Evolutionary conservation across 2,113 vertebrate genomes (phyloP).

Genomic region (Zeus faber): DNA sequence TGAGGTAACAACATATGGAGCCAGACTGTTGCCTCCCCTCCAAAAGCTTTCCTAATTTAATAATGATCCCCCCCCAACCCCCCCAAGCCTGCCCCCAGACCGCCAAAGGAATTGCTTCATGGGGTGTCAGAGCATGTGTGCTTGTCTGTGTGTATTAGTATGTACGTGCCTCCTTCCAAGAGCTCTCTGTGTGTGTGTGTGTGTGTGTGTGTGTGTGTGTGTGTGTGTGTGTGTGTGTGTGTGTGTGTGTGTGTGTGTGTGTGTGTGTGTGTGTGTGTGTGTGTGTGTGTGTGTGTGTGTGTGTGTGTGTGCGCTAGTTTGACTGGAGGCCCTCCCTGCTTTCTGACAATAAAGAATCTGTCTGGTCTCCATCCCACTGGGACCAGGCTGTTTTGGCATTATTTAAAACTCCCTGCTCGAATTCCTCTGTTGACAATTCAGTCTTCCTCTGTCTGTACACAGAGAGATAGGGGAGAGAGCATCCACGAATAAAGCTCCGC

Average conservation of each 20-base stretch:
- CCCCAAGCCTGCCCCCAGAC: constrained; percentile 46
- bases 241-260: constrained; percentile 35
- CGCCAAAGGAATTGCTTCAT: constrained; percentile 52
- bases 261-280: constrained; percentile 1
- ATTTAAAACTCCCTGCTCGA: constrained; percentile 55
- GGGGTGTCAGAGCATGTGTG: constrained; percentile 24
- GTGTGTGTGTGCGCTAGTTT: constrained; percentile 47
- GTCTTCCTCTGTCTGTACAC: constrained; percentile 29
- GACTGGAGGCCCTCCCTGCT: constrained; percentile 52
- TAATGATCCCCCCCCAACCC: constrained; percentile 49
- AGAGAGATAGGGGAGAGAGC: constrained; percentile 7
- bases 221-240: constrained; percentile 51
- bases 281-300: constrained; percentile 6
- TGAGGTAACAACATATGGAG: constrained; percentile 52
- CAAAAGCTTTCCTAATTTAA: constrained; percentile 62
- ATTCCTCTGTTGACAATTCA: constrained; percentile 59
- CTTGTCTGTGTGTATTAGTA: constrained; percentile 36
- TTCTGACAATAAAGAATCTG: constrained; percentile 49
- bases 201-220: constrained; percentile 33
- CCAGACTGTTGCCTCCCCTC: constrained; percentile 28
- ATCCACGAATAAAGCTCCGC: constrained; percentile 2
- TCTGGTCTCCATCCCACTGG: constrained; percentile 40
- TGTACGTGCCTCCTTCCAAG: constrained; percentile 47
- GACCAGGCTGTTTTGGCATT: constrained; percentile 50
- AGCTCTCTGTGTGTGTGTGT: constrained; percentile 19